These are phyloP conservation scores for Oscheius sp. DNA, from an alignment of 2,888 invertebrate species.

Conservation along the genomic window DNA sequence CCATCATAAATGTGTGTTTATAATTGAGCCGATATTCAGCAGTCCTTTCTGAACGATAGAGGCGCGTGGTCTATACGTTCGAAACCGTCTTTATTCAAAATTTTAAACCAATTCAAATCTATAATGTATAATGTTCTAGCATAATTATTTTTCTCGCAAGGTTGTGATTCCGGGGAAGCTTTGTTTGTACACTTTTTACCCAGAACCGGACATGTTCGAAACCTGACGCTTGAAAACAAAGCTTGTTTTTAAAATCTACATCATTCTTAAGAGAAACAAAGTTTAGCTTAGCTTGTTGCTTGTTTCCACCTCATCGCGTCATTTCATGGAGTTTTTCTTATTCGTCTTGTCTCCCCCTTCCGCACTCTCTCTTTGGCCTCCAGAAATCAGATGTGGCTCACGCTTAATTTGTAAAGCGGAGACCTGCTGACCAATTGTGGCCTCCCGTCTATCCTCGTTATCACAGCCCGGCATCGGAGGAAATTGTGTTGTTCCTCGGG, in stretches of 20 bases:
- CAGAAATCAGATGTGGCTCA: neutral
- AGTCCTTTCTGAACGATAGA: neutral
- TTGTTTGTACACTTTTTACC: no score
- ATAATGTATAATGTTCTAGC: no score
- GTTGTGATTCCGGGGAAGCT: no score
- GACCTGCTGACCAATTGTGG: constrained; percentile 10
- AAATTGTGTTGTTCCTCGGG: constrained; percentile 37
- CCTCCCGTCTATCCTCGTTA: constrained; percentile 26
- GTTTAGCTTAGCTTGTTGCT: no score
- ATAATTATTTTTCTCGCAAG: no score
- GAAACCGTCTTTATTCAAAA: no score
- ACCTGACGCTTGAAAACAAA: no score
- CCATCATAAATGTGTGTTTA: constrained; percentile 27
- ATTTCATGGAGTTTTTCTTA: neutral
- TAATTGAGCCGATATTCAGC: neutral
- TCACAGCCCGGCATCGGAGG: constrained; percentile 33
- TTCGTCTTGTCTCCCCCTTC: neutral
- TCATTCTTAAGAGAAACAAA: no score
- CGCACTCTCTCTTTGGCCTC: neutral
- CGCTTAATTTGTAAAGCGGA: constrained; percentile 30
- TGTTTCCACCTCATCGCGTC: constrained; percentile 16
- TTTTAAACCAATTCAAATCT: no score
- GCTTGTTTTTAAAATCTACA: no score
- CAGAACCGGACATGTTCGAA: no score
- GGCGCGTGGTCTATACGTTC: no score